Base-by-base conservation (phyloP, 2,888 invertebrate genomes). In the Acrocyrtus sp. region DNA sequence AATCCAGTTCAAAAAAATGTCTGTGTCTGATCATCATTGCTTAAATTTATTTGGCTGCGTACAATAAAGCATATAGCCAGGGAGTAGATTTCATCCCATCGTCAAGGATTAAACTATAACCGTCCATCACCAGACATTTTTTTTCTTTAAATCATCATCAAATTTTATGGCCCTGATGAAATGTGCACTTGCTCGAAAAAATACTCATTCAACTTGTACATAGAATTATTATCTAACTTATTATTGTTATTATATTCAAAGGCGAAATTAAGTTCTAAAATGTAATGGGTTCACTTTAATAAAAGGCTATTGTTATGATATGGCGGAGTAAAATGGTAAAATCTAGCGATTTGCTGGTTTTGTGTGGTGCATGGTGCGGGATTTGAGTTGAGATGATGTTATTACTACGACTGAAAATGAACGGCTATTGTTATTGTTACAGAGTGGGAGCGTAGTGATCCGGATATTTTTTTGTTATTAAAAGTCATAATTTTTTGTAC, bases 121-220 rank as follows among this genome's bases (percentile, higher is more conserved):
- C n/a, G n/a, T n/a, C n/a, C n/a, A n/a, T n/a, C n/a, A n/a, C n/a
- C n/a, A n/a, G n/a, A n/a, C n/a, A n/a, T n/a, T n/a, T n/a, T n/a
- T n/a, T n/a, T n/a, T n/a, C n/a, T n/a, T n/a, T n/a, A n/a, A n/a
- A 56, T 56, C 56, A 56, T 56, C 56, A 56, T 56, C 56, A 56
- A n/a, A 56, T 56, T 56, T 56, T 56, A 56, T 56, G 19, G 56
- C 41, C 22, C 12, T 41, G 56, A 56, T 56, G 56, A 56, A 56
- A 56, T 56, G 56, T 56, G 39, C 56, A 56, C 56, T 39, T 21
- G 21, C 21, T 21, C 47, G n/a, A n/a, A n/a, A n/a, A n/a, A n/a
- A n/a, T n/a, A 47, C 47, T 47, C 47, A 47, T 21, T 17, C 19
- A 12, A 47, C 12, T n/a, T 21, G 21, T 21, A 47, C 41, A 56